These are phyloP conservation scores for Gerris lacustris DNA, from an alignment of 2,888 invertebrate genomes.

Conservation along the genomic window DNA sequence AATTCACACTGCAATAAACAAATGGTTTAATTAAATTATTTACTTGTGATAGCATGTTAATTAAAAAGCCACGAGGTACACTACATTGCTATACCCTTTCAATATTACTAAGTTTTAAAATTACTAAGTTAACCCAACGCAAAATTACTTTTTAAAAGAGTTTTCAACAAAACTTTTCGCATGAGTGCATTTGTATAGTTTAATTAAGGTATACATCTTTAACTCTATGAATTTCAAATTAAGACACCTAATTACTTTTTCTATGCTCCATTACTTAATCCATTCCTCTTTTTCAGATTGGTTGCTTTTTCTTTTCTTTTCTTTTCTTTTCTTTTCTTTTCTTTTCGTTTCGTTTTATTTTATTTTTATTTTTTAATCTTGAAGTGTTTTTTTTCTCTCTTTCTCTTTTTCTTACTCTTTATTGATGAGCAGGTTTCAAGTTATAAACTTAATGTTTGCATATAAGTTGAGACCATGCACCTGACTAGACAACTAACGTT, in stretches of 20 bases:
- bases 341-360: background rate
- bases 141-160: too few species aligned
- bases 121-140: background rate
- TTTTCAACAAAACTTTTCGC: too few species aligned
- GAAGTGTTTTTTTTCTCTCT: background rate
- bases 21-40: background rate
- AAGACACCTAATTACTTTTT: background rate
- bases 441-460: background rate
- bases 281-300: constrained; percentile 10
- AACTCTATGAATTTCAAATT: too few species aligned
- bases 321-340: constrained; percentile 12
- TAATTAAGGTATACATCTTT: too few species aligned
- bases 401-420: constrained; percentile 17
- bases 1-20: background rate
- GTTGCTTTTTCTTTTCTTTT: constrained; percentile 6
- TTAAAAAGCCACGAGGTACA: constrained; percentile 4
- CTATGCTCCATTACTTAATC: background rate
- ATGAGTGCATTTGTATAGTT: too few species aligned
- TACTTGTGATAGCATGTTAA: background rate
- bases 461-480: constrained; percentile 17
- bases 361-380: constrained; percentile 12
- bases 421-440: constrained; percentile 3
- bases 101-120: background rate
- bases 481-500: constrained; percentile 25
- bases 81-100: constrained; percentile 9